Evolutionary conservation across 2,888 invertebrate genomes (phyloP).

Genomic region (Drosophila greeni): DNA sequence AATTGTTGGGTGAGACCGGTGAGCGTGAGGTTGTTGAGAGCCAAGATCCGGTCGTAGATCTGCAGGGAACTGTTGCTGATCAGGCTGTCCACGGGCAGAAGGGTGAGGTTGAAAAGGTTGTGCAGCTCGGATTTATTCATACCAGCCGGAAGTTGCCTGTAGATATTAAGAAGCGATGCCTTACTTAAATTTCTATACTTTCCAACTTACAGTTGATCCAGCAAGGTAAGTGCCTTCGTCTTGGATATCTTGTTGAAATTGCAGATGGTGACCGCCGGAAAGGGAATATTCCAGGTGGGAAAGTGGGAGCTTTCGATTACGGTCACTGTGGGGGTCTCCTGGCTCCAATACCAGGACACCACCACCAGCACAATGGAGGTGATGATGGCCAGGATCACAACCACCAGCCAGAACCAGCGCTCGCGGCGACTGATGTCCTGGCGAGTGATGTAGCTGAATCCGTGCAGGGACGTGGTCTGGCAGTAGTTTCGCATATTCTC

Average conservation of each 20-base stretch:
- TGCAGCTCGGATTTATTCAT: constrained; percentile 71
- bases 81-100: constrained; percentile 62
- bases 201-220: constrained; percentile 78
- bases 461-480: constrained; percentile 84
- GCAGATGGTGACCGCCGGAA: constrained; percentile 82
- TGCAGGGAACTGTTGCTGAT: constrained; percentile 58
- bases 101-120: constrained; percentile 70
- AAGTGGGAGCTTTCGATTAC: constrained; percentile 81
- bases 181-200: background rate
- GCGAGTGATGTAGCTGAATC: constrained; percentile 84
- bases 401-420: constrained; percentile 81
- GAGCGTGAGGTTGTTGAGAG: constrained; percentile 70
- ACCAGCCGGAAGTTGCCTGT: constrained; percentile 70
- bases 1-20: constrained; percentile 68
- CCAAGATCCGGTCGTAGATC: constrained; percentile 63
- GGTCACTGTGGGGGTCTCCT: constrained; percentile 82
- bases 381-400: constrained; percentile 81
- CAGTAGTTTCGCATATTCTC: constrained; percentile 81
- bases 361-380: constrained; percentile 81
- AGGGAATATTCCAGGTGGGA: constrained; percentile 82
- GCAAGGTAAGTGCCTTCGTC: constrained; percentile 73
- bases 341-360: constrained; percentile 82
- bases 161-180: background rate
- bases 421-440: constrained; percentile 81
- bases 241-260: constrained; percentile 81